phyloP scores from a whole-genome alignment of 1,140 invertebrate species.

The Limonius californicus region DNA sequence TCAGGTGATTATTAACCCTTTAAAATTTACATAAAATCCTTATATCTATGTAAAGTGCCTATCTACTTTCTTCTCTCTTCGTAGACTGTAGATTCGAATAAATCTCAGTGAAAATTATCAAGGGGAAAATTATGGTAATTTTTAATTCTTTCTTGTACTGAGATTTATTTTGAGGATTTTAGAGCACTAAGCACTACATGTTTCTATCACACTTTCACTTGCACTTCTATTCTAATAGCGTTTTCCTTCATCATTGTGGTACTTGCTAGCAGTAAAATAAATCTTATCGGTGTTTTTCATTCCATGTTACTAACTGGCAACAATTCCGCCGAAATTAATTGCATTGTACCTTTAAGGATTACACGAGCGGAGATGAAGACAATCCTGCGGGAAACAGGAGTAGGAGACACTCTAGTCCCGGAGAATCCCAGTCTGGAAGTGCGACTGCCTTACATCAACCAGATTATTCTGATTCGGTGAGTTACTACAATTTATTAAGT shows the following conservation, averaged over 20 bases:
- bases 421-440: constrained; percentile 56
- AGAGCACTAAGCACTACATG: constrained; percentile 46
- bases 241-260: too few relatives aligned
- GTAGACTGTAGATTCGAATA: constrained; percentile 25
- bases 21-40: constrained; percentile 18
- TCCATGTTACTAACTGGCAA: too few relatives aligned
- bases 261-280: too few relatives aligned
- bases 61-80: constrained; percentile 22
- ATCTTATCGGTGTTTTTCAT: too few relatives aligned
- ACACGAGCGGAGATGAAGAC: constrained; percentile 52
- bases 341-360: constrained; percentile 52
- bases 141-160: neutral
- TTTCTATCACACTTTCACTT: constrained; percentile 36
- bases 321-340: too few relatives aligned
- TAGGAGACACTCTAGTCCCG: constrained; percentile 61
- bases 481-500: too few relatives aligned
- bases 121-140: neutral
- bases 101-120: constrained; percentile 22
- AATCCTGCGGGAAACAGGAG: constrained; percentile 60
- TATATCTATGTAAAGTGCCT: neutral
- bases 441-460: constrained; percentile 55
- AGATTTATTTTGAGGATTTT: constrained; percentile 15
- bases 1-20: constrained; percentile 39
- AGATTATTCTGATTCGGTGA: constrained; percentile 63
- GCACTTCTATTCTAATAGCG: neutral